A percentile compares a stretch with the other conserved stretches of the same genome.
These are phyloP conservation scores for Thalassoma bifasciatum DNA, from an alignment of 2,113 vertebrate genomes.

Conservation along the genomic window DNA sequence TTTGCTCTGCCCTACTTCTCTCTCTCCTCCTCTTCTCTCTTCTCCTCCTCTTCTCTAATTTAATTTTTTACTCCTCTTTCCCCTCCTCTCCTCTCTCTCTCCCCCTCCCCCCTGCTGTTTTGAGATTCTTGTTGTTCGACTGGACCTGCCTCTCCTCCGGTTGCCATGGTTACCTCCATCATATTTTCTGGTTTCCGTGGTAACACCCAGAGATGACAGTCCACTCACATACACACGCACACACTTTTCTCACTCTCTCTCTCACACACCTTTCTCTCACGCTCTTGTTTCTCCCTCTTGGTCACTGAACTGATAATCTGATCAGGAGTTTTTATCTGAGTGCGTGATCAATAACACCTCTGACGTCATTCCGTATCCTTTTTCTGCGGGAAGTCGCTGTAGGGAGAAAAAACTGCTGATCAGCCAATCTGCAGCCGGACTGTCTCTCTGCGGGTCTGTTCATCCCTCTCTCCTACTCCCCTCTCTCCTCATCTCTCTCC, in stretches of 20 bases:
- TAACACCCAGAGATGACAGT: not conserved
- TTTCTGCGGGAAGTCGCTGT: conserved; percentile 37
- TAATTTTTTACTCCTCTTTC: too few species aligned
- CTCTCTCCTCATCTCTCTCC: not conserved
- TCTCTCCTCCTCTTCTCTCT: not conserved
- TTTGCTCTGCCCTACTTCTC: not conserved
- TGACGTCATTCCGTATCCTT: conserved; percentile 59
- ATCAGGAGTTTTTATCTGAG: not conserved
- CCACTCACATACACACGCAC: not conserved
- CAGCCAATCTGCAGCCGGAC: conserved; percentile 13
- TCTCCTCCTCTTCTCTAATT: not conserved
- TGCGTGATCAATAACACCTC: not conserved
- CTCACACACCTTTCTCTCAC: not conserved
- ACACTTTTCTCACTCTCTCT: not conserved
- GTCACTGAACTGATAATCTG: not conserved
- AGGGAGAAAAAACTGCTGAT: conserved; percentile 38
- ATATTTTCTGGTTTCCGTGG: conserved; percentile 14
- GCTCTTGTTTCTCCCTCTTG: not conserved
- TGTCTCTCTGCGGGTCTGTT: conserved; percentile 8
- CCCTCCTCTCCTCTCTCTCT: not conserved
- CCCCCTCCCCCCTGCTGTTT: not conserved
- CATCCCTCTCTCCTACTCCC: not conserved
- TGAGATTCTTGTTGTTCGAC: not conserved
- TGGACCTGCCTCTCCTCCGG: conserved; percentile 4
- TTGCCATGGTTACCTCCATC: conserved; percentile 20